Percentiles rank a stretch among this genome's conserved stretches.
Conservation (phyloP, 2,888 invertebrate species). For the Xiphydria camelus region DNA sequence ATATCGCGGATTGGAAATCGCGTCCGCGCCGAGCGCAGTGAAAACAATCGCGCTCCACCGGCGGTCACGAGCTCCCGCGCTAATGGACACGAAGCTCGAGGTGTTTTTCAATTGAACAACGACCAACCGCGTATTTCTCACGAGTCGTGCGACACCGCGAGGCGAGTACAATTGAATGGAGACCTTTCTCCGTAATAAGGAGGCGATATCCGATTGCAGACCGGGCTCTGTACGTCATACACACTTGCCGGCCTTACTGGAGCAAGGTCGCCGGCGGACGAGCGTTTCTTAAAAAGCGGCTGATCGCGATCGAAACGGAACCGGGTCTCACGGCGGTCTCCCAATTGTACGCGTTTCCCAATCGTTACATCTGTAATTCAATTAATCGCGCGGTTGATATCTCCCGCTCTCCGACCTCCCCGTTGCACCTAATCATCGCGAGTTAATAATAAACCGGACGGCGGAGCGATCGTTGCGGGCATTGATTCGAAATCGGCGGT, state of each 20-base stretch:
- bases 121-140: no score
- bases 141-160: no score
- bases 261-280: conserved; percentile 1
- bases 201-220: neutral
- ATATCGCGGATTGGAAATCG: no score
- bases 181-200: neutral
- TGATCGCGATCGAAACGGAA: no score
- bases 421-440: no score
- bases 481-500: no score
- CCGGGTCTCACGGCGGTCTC: neutral
- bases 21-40: no score
- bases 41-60: no score
- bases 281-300: neutral
- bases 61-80: no score
- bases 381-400: neutral
- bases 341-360: neutral
- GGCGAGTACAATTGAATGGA: neutral
- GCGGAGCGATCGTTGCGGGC: no score
- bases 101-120: neutral
- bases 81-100: neutral
- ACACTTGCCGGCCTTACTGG: neutral
- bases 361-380: neutral
- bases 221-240: neutral
- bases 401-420: no score
- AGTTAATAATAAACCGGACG: no score